Evolutionary conservation across 2,888 invertebrate genomes (phyloP), one percentile per base, ranked within the genome.

Genomic region (Helicoverpa assulta): DNA sequence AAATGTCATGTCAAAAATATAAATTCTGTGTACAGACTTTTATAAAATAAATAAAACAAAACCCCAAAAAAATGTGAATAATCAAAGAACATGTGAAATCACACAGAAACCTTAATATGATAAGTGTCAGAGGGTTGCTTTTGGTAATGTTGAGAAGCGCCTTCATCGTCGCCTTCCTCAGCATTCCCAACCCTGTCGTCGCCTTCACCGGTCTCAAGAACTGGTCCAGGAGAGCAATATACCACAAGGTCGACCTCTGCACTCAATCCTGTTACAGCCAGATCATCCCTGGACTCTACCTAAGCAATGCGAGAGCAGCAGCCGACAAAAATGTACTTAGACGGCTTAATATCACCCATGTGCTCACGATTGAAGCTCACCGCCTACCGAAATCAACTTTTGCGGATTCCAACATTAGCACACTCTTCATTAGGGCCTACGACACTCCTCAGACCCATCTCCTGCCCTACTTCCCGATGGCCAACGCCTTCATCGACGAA

Each of bases 401-500:
- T 74, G 73, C 86, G 59, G 86, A 91, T 87, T 85, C 88, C 82
- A 90, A 93, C 79, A 92, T 95, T 74, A 90, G 89, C 77, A 93
- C 92, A 2, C 92, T 95, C 85, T 95, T 91, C 89, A 95, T 95
- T 89, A 93, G 94, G 90, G 95, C 95, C 89, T 90, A 91, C 80
- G 95, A 95, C 90, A 87, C 88, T 86, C 92, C 95, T 89, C 84
- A 90, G 57, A 92, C 95, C 88, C 89, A 95, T 87, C 89, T 95
- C 81, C 67, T 95, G 85, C 88, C 94, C 86, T 95, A 94, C 89
- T 95, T 95, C 88, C 95, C 95, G 72, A 93, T 95, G 92, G 91
- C 94, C 85, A 95, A 95, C 84, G 86, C 93, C 12, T 95, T 95
- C 78, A 95, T 95, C 67, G 91, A 93, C n/a, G 93, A 97, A 96